A percentile compares a stretch with the other conserved stretches of the same genome.
These are phyloP conservation scores for Euclidia mi DNA, from an alignment of 2,888 invertebrate species.

Conservation along the genomic window DNA sequence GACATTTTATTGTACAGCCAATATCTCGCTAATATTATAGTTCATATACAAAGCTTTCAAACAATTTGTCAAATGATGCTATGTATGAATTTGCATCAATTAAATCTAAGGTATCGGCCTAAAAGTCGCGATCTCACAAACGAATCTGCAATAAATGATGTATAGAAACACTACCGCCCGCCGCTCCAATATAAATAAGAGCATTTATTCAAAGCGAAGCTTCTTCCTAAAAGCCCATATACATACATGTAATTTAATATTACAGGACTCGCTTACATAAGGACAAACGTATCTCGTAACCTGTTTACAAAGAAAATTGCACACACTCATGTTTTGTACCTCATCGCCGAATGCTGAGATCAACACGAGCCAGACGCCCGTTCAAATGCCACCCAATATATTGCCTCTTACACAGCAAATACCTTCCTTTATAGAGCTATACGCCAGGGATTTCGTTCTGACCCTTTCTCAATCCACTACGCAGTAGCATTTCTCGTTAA, in stretches of 20 bases:
- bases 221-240: neutral
- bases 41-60: too few relatives aligned
- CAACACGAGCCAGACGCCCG: conserved; percentile 7
- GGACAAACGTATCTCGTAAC: conserved; percentile 15
- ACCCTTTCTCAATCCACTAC: too few relatives aligned
- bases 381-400: neutral
- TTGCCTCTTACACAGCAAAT: too few relatives aligned
- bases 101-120: neutral
- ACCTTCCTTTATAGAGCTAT: neutral
- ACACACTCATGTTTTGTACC: conserved; percentile 28
- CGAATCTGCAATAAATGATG: conserved; percentile 1
- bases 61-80: too few relatives aligned
- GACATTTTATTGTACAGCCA: too few relatives aligned
- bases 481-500: too few relatives aligned
- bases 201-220: neutral
- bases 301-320: conserved; percentile 36
- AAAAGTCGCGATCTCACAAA: neutral
- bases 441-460: neutral
- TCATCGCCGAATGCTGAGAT: conserved; percentile 15
- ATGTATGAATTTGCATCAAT: too few relatives aligned
- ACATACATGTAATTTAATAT: conserved; percentile 2
- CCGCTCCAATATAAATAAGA: conserved; percentile 4
- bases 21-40: too few relatives aligned
- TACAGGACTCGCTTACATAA: conserved; percentile 9
- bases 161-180: conserved; percentile 1